Percentiles rank a stretch among this genome's conserved stretches.
phyloP scores from a whole-genome alignment of 2,113 vertebrate genomes.

The Oceanites oceanicus region DNA sequence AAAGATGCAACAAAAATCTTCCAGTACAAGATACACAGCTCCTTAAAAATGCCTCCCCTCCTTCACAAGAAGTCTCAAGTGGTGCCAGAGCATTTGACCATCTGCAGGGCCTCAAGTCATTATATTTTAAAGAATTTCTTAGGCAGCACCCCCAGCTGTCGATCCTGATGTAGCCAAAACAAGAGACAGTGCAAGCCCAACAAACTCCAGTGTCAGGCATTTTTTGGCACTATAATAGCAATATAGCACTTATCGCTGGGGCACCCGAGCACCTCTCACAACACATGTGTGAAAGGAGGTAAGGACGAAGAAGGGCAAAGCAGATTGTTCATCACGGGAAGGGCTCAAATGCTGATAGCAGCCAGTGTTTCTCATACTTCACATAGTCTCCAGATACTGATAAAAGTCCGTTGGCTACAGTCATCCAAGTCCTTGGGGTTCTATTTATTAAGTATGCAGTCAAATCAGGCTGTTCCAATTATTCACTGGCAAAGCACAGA shows the following conservation, averaged over 20 bases:
- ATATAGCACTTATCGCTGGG: not conserved
- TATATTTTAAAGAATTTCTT: not conserved
- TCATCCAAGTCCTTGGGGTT: not conserved
- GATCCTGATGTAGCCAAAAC: not conserved
- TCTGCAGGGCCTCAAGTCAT: not conserved
- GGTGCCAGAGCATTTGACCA: not conserved
- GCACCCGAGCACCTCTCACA: not conserved
- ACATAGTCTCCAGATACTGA: not conserved
- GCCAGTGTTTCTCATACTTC: not conserved
- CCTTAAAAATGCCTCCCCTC: not conserved
- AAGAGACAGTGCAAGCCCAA: not conserved
- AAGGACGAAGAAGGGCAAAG: not conserved
- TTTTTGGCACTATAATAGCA: not conserved
- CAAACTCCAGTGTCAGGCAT: not conserved
- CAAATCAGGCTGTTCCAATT: not conserved
- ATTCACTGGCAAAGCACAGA: not conserved
- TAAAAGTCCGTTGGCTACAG: not conserved
- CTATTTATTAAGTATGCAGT: not conserved
- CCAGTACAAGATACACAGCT: not conserved
- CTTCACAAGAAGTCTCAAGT: not conserved
- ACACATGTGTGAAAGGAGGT: not conserved
- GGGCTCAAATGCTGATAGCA: not conserved
- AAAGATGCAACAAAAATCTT: not conserved
- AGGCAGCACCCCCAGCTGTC: not conserved
- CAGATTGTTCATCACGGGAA: not conserved